These are phyloP conservation scores for Megaceryle maxima DNA, from an alignment of 2,113 vertebrate species.

Conservation along the genomic window DNA sequence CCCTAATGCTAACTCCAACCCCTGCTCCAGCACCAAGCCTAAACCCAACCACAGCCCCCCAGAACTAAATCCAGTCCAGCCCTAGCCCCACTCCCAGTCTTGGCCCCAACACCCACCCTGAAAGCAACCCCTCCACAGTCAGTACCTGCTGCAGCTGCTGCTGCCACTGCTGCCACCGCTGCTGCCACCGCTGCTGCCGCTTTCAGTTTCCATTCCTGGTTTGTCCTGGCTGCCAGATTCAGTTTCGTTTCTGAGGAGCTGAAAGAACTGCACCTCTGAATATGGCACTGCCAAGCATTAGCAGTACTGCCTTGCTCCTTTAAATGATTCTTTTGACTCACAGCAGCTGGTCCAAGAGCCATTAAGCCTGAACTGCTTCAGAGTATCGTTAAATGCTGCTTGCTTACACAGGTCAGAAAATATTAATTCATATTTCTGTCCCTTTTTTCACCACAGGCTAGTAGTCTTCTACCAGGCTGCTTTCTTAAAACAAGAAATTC, in stretches of 20 bases:
- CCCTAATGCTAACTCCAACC: background rate
- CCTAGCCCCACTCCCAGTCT: background rate
- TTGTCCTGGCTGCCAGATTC: fast-evolving
- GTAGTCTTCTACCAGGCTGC: background rate
- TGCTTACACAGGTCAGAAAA: background rate
- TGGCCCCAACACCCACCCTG: no score
- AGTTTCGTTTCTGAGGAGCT: fast-evolving
- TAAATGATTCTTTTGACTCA: background rate
- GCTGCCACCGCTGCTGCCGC: no score
- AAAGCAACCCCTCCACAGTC: fast-evolving
- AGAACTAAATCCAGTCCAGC: background rate
- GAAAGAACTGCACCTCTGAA: fast-evolving
- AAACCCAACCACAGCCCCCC: background rate
- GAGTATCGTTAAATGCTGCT: background rate
- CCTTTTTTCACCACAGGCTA: background rate
- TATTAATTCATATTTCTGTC: background rate
- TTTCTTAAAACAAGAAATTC: background rate
- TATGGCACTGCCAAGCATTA: fast-evolving
- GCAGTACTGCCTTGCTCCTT: background rate
- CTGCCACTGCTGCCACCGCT: fast-evolving
- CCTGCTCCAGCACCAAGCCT: background rate
- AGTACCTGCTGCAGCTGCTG: fast-evolving
- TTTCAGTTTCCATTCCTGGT: background rate
- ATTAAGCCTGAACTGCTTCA: background rate
- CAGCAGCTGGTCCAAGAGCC: background rate